phyloP scores from a whole-genome alignment of 2,797 vertebrate genomes.

The Sebastes matsubarae region DNA sequence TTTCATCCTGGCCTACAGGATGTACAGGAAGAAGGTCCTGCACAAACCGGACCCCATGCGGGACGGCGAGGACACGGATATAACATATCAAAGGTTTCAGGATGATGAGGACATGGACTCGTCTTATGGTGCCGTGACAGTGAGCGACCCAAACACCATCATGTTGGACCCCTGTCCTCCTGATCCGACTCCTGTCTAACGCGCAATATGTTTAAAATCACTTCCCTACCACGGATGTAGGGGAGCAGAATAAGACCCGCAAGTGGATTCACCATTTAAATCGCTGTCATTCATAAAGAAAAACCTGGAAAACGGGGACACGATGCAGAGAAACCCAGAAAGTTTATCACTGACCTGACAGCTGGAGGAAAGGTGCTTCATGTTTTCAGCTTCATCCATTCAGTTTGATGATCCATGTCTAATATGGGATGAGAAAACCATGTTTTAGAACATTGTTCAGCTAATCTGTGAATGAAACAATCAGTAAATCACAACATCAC shows the following conservation, averaged over 20 bases:
- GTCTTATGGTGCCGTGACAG: constrained; percentile 89
- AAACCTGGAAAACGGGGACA: background rate
- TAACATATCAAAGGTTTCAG: constrained; percentile 92
- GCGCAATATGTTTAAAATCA: too few species aligned
- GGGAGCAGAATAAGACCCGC: constrained; percentile 4
- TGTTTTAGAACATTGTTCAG: background rate
- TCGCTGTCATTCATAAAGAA: background rate
- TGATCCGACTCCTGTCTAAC: constrained; percentile 77
- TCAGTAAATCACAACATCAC: too few species aligned
- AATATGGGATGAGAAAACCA: background rate
- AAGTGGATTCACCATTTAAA: constrained; percentile 6
- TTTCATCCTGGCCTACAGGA: constrained; percentile 91
- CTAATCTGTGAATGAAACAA: too few species aligned
- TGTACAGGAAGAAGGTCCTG: constrained; percentile 87
- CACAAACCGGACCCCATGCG: constrained; percentile 85
- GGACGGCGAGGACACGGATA: constrained; percentile 85
- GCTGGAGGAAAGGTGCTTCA: constrained; percentile 24
- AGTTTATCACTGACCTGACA: constrained; percentile 15
- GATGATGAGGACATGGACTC: constrained; percentile 90
- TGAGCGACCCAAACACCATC: constrained; percentile 82
- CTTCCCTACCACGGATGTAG: background rate
- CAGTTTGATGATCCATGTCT: background rate
- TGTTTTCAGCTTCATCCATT: constrained; percentile 27
- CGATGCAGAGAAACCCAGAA: background rate
- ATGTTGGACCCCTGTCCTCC: constrained; percentile 83